Percentiles rank a stretch among this genome's conserved stretches.
Conservation (phyloP, 2,113 vertebrate genomes). For the Dipodomys spectabilis region DNA sequence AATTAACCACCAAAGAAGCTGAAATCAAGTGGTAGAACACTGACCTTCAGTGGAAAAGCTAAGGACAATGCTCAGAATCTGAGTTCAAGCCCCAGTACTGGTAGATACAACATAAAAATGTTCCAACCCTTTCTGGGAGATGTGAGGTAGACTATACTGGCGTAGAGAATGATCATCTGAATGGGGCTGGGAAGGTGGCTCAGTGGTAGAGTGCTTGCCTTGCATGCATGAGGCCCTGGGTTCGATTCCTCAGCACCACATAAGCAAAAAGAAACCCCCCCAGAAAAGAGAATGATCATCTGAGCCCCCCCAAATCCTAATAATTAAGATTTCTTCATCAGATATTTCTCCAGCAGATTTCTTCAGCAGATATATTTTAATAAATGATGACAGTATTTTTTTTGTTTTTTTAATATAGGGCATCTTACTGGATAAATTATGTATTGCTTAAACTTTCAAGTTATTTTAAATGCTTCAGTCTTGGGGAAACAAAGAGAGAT, state of each 20-base stretch:
- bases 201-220: no score
- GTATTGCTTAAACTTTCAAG: slow-evolving; percentile 36
- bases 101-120: no score
- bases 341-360: neutral
- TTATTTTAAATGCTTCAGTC: slow-evolving; percentile 4
- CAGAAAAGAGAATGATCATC: neutral
- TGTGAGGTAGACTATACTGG: neutral
- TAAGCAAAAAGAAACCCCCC: no score
- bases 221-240: no score
- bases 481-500: neutral
- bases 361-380: neutral
- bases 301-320: neutral
- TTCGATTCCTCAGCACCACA: no score
- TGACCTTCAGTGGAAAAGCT: no score
- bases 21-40: no score
- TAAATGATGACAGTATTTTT: neutral
- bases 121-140: neutral
- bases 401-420: slow-evolving; percentile 33
- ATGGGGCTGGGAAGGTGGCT: no score
- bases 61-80: no score
- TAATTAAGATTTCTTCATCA: slow-evolving; percentile 1
- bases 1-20: no score
- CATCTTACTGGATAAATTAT: neutral
- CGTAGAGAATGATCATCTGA: neutral
- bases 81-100: no score